Conservation (phyloP, 2,888 invertebrate genomes). For the Elegia similella region DNA sequence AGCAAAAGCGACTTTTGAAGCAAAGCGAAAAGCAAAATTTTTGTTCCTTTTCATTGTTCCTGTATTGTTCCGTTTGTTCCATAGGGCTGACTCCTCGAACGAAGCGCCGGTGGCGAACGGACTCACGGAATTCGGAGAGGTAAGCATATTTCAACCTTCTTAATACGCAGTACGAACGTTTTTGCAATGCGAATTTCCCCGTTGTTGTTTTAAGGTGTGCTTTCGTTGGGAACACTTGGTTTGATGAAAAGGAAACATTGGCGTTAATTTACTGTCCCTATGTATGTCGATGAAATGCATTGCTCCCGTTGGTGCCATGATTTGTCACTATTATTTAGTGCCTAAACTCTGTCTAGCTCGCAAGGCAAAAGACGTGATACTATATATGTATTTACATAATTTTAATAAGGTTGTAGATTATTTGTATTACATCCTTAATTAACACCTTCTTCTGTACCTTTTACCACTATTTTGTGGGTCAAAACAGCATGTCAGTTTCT, state of each 20-base stretch:
- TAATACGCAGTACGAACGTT: conserved; percentile 18
- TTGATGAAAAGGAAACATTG: conserved; percentile 25
- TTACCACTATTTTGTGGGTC: too few relatives aligned
- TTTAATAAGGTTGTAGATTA: too few relatives aligned
- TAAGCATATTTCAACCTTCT: conserved; percentile 48
- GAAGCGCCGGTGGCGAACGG: conserved; percentile 71
- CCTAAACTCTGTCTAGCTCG: too few relatives aligned
- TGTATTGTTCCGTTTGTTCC: conserved; percentile 50
- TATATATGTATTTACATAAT: too few relatives aligned
- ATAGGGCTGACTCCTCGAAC: conserved; percentile 80
- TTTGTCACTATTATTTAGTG: too few relatives aligned
- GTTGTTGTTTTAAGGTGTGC: conserved; percentile 1
- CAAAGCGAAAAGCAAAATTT: conserved; percentile 31
- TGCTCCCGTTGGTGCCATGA: neutral
- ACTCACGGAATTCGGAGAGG: conserved; percentile 78
- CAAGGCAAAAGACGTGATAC: too few relatives aligned
- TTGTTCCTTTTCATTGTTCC: conserved; percentile 29
- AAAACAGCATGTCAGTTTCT: too few relatives aligned
- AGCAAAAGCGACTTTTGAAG: conserved; percentile 24
- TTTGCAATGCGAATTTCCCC: conserved; percentile 21
- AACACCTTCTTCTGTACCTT: too few relatives aligned
- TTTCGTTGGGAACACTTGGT: conserved; percentile 13
- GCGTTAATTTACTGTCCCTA: conserved; percentile 19
- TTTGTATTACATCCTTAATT: too few relatives aligned
- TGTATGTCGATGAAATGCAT: neutral